A percentile compares a stretch with the other conserved stretches of the same genome.
These are phyloP conservation scores for Dinomys branickii DNA, from an alignment of 2,113 vertebrate species.

Conservation along the genomic window DNA sequence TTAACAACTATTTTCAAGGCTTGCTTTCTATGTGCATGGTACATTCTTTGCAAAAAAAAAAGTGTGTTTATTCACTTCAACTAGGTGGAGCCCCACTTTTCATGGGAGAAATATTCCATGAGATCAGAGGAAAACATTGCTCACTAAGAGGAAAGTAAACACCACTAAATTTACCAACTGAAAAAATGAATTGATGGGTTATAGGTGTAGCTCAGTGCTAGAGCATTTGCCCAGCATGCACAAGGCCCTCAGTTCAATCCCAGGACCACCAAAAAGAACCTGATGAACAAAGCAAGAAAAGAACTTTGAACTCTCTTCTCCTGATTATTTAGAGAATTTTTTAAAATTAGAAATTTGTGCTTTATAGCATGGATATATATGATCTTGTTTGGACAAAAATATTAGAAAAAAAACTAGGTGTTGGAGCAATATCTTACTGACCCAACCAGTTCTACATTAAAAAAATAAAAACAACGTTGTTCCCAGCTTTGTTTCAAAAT, in stretches of 20 bases:
- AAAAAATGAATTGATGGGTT: background rate
- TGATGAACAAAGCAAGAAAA: background rate
- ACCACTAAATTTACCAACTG: background rate
- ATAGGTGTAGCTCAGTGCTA: background rate
- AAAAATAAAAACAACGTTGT: background rate
- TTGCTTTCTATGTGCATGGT: slow-evolving; percentile 50
- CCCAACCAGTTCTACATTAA: background rate
- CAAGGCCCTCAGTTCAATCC: background rate
- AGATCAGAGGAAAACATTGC: background rate
- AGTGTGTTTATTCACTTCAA: slow-evolving; percentile 30
- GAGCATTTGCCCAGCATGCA: background rate
- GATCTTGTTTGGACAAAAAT: background rate
- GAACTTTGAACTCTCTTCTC: background rate
- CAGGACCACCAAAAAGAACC: background rate
- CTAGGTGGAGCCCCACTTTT: slow-evolving; percentile 34
- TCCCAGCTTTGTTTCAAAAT: slow-evolving; percentile 45
- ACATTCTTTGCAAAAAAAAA: slow-evolving; percentile 71
- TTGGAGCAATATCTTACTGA: background rate
- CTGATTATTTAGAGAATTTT: slow-evolving; percentile 28
- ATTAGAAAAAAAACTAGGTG: background rate
- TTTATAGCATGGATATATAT: background rate
- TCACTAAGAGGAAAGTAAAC: background rate
- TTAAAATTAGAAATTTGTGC: slow-evolving; percentile 2
- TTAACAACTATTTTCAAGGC: slow-evolving; percentile 47
- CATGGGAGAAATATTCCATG: slow-evolving; percentile 13